Evolutionary conservation across 23 tunicate genomes (phyloP).

Genomic region (Aplidium turbinatum): DNA sequence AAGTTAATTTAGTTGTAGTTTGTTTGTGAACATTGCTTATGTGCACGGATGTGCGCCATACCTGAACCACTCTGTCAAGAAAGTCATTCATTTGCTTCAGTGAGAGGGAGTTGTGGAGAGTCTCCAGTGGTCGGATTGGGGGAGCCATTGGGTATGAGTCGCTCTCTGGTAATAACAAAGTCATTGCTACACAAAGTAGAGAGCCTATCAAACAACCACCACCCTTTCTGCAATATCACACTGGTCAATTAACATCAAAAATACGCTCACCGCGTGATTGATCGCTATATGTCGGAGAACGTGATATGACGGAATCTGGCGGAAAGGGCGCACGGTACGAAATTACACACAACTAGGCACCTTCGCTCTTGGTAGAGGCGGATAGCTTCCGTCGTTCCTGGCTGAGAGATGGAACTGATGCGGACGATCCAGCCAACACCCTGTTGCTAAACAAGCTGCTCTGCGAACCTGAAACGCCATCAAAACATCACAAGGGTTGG

Average conservation of each 20-base stretch:
- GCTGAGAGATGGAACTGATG: constrained; percentile 52
- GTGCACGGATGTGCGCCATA: too few relatives aligned
- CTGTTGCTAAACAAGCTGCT: constrained; percentile 86
- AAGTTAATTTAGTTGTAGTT: too few relatives aligned
- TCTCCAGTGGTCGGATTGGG: constrained; percentile 87
- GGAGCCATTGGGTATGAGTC: constrained; percentile 37
- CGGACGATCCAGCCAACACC: constrained; percentile 64
- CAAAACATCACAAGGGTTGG: not conserved
- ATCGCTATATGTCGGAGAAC: too few relatives aligned
- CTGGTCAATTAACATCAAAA: too few relatives aligned
- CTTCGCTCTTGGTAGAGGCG: not conserved
- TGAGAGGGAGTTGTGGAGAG: constrained; percentile 90
- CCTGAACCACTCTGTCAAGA: constrained; percentile 68
- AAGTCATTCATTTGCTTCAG: constrained; percentile 91
- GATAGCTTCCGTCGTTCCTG: constrained; percentile 27
- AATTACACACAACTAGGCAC: too few relatives aligned
- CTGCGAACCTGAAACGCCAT: constrained; percentile 66
- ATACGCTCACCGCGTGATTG: too few relatives aligned
- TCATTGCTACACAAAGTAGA: too few relatives aligned
- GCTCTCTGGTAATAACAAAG: not conserved
- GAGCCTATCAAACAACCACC: too few relatives aligned
- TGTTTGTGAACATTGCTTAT: too few relatives aligned
- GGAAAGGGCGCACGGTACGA: too few relatives aligned
- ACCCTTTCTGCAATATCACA: too few relatives aligned
- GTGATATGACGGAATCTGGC: too few relatives aligned